Conservation (phyloP, 1,140 invertebrate species). For the Polypedilum vanderplanki region DNA sequence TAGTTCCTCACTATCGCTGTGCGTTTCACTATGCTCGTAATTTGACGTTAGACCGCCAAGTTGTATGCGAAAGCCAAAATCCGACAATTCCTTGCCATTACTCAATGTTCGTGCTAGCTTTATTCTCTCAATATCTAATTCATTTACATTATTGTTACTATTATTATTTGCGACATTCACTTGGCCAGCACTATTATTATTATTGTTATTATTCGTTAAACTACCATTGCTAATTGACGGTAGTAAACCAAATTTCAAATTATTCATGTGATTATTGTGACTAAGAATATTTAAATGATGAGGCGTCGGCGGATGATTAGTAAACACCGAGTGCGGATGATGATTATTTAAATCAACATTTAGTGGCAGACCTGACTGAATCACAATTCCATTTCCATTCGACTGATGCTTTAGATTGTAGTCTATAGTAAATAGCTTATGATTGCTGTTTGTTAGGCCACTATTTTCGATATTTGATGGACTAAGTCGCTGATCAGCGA, state of each 20-base stretch:
- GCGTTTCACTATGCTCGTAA: conserved; percentile 42
- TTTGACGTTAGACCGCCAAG: conserved; percentile 41
- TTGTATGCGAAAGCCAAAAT: conserved; percentile 44
- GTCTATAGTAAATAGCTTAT: background rate
- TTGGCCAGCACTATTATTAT: too few species aligned
- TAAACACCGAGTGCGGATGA: conserved; percentile 1
- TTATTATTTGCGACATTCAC: background rate
- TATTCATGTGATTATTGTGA: conserved; percentile 25
- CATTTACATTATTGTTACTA: conserved; percentile 8
- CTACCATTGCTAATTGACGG: conserved; percentile 3
- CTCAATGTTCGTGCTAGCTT: conserved; percentile 38
- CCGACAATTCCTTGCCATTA: conserved; percentile 39
- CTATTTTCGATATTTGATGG: conserved; percentile 32
- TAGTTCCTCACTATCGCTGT: conserved; percentile 38
- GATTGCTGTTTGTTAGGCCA: conserved; percentile 9
- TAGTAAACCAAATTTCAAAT: background rate
- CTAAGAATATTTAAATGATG: conserved; percentile 23
- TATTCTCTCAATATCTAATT: conserved; percentile 41
- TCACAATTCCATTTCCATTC: conserved; percentile 32
- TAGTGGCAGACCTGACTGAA: conserved; percentile 35
- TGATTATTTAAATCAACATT: conserved; percentile 30
- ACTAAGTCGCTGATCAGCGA: conserved; percentile 40
- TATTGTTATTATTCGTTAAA: background rate
- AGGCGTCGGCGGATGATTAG: background rate
- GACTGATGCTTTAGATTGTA: background rate